Evolutionary conservation across 2,113 vertebrate genomes (phyloP).

Genomic region (Albula glossodonta): DNA sequence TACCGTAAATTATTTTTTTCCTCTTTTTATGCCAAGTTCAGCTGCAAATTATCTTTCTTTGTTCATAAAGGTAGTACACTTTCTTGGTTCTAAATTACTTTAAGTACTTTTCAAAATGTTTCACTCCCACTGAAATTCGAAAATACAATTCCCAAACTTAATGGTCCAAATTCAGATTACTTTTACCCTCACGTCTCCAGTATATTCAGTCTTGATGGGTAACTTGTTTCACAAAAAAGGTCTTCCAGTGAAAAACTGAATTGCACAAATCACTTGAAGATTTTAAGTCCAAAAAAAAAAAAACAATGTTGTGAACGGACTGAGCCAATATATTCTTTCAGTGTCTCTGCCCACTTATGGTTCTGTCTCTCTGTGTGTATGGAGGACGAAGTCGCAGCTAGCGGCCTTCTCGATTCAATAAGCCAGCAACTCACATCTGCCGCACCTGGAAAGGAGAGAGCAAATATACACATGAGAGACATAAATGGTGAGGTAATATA

Average conservation of each 20-base stretch:
- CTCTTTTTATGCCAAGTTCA: constrained; percentile 11
- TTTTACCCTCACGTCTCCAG: not conserved
- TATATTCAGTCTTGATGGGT: constrained; percentile 2
- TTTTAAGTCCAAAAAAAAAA: constrained; percentile 10
- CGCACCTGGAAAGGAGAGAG: constrained; percentile 4
- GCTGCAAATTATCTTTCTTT: not conserved
- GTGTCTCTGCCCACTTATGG: not conserved
- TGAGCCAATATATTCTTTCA: constrained; percentile 9
- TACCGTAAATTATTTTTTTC: not conserved
- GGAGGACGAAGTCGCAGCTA: constrained; percentile 7
- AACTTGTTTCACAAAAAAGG: not conserved
- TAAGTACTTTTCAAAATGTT: not conserved
- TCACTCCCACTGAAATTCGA: not conserved
- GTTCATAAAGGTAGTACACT: not conserved
- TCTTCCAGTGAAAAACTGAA: constrained; percentile 1
- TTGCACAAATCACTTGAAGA: not conserved
- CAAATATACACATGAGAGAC: not conserved
- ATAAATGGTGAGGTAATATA: not conserved
- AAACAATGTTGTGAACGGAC: not conserved
- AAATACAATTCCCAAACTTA: constrained; percentile 5
- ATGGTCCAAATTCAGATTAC: not conserved
- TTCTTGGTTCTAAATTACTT: not conserved
- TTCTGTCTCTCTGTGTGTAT: not conserved
- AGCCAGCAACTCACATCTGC: not conserved
- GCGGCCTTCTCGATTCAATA: constrained; percentile 2